Conservation (phyloP, 1,140 invertebrate genomes). For the Eueides isabella region DNA sequence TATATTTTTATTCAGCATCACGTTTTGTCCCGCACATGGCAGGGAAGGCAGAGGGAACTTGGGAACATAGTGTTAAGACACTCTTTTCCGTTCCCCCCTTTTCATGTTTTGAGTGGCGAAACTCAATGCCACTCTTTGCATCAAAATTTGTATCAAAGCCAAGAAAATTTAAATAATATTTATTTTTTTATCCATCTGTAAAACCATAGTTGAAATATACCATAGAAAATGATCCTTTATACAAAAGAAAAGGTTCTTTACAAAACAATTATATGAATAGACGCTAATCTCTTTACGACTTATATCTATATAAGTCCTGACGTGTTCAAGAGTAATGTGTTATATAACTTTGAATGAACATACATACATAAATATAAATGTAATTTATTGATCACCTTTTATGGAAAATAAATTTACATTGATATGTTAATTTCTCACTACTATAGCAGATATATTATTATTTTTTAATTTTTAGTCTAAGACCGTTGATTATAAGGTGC, state of each 20-base stretch:
- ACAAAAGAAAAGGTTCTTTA: neutral
- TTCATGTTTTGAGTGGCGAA: no score
- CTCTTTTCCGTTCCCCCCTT: no score
- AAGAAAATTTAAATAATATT: no score
- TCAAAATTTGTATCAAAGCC: no score
- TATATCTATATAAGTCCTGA: neutral
- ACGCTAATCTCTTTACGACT: neutral
- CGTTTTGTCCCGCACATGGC: no score
- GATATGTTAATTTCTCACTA: neutral
- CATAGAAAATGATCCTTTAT: neutral
- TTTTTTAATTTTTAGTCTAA: no score
- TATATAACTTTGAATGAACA: conserved; percentile 10
- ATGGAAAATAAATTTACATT: conserved; percentile 13
- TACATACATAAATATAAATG: neutral
- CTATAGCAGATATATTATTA: neutral
- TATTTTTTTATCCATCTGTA: no score
- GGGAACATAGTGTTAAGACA: no score
- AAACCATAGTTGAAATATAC: neutral
- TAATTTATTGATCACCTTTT: conserved; percentile 16
- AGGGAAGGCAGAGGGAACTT: no score
- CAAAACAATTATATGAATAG: neutral
- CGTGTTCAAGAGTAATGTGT: neutral
- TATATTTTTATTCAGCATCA: no score
- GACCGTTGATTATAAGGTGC: no score
- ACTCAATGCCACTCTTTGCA: no score